Conservation (phyloP, 2,797 vertebrate species). For the Miichthys miiuy region DNA sequence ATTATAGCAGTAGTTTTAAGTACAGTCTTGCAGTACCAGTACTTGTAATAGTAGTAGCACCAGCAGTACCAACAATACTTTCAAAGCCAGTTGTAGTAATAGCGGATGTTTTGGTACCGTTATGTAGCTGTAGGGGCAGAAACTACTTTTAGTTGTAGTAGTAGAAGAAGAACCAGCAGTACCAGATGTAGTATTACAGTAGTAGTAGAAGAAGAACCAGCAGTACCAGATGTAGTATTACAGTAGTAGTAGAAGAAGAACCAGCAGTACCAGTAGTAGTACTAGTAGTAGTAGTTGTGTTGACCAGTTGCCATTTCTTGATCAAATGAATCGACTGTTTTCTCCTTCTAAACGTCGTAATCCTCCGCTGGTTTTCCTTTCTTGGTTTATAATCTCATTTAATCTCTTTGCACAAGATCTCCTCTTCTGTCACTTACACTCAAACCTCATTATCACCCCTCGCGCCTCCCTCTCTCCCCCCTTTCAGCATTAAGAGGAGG, state of each 20-base stretch:
- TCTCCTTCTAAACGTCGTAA: not conserved
- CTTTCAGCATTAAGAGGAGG: conserved; percentile 16
- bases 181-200: too few relatives aligned
- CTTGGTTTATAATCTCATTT: not conserved
- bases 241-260: not conserved
- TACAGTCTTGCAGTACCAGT: not conserved
- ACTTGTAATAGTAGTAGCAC: not conserved
- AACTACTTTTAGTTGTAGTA: not conserved
- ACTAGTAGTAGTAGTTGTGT: not conserved
- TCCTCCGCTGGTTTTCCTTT: not conserved
- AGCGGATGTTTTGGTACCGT: not conserved
- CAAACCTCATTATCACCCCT: conserved; percentile 15
- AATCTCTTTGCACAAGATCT: conserved; percentile 13
- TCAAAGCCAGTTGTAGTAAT: too few relatives aligned
- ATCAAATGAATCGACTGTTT: too few relatives aligned
- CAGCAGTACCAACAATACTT: not conserved
- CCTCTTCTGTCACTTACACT: conserved; percentile 13
- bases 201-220: too few relatives aligned
- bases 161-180: too few relatives aligned
- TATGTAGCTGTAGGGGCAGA: too few relatives aligned
- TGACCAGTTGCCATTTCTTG: too few relatives aligned
- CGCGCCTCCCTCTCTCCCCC: not conserved
- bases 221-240: too few relatives aligned
- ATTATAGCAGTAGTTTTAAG: too few relatives aligned
- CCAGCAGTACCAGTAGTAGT: not conserved